A percentile compares a stretch with the other conserved stretches of the same genome.
Evolutionary conservation across 2,113 vertebrate genomes (phyloP).

Genomic region (Tragelaphus scriptus): DNA sequence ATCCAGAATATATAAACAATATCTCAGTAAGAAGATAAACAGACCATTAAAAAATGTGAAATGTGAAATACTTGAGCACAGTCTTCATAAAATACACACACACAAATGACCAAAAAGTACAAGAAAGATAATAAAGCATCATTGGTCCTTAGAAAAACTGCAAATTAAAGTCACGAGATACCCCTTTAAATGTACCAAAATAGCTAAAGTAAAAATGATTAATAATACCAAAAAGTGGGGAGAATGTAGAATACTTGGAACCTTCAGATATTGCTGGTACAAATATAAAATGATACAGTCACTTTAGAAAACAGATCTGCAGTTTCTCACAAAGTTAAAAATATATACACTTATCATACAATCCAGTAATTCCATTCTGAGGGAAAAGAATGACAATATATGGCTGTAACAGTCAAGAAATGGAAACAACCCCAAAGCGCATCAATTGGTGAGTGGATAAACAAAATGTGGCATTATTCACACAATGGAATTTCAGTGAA

Average conservation of each 20-base stretch:
- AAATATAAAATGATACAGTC: neutral
- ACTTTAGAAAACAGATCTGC: neutral
- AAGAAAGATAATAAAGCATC: neutral
- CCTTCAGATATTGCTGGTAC: neutral
- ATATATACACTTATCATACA: neutral
- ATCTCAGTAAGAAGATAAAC: neutral
- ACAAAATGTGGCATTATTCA: neutral
- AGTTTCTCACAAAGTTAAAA: neutral
- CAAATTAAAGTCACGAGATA: neutral
- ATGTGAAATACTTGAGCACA: neutral
- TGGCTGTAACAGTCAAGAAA: neutral
- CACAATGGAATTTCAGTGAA: neutral
- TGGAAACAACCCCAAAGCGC: neutral
- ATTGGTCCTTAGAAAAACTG: neutral
- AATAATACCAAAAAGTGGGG: neutral
- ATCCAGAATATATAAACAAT: neutral
- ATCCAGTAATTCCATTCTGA: neutral
- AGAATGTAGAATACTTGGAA: neutral
- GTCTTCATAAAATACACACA: neutral
- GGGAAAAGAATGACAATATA: neutral
- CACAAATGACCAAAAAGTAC: neutral
- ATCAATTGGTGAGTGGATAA: neutral
- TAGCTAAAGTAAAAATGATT: neutral
- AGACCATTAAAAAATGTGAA: neutral
- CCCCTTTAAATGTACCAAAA: neutral